Conservation (phyloP, 1,140 invertebrate genomes). For the Microvelia longipes region DNA sequence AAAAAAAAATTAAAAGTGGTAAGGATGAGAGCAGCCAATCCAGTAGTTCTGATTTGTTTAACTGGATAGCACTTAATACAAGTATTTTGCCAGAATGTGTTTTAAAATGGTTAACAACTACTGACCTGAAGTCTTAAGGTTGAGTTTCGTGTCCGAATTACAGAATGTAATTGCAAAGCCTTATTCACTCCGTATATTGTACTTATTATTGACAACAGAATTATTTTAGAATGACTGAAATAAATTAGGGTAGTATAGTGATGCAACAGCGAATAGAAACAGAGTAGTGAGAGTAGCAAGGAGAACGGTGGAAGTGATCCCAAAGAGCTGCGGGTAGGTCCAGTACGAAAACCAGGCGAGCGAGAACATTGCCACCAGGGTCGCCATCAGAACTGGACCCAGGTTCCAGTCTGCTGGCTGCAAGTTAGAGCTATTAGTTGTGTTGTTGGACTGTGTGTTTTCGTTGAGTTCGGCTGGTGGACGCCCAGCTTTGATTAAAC, state of each 20-base stretch:
- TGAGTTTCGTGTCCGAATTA: too few relatives aligned
- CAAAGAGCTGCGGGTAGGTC: background rate
- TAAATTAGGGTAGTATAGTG: background rate
- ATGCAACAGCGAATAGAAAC: background rate
- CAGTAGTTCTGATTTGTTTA: too few relatives aligned
- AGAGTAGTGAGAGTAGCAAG: background rate
- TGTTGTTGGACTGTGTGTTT: background rate
- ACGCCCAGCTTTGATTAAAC: conserved; percentile 47
- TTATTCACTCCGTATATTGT: too few relatives aligned
- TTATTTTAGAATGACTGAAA: background rate
- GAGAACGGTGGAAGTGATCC: background rate
- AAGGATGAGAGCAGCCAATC: too few relatives aligned
- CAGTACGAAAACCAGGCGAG: background rate
- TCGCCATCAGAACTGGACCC: background rate
- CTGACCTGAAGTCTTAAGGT: too few relatives aligned
- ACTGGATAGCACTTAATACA: too few relatives aligned
- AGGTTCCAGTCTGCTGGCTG: background rate
- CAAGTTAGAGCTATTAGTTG: background rate
- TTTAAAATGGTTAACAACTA: too few relatives aligned
- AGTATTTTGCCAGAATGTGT: too few relatives aligned
- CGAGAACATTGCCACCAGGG: background rate
- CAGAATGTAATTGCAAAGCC: too few relatives aligned
- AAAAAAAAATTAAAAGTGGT: too few relatives aligned
- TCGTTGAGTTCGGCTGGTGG: too few relatives aligned
- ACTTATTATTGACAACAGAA: too few relatives aligned